Base-by-base conservation (phyloP, 2,888 invertebrate genomes). In the Phyllotreta striolata region DNA sequence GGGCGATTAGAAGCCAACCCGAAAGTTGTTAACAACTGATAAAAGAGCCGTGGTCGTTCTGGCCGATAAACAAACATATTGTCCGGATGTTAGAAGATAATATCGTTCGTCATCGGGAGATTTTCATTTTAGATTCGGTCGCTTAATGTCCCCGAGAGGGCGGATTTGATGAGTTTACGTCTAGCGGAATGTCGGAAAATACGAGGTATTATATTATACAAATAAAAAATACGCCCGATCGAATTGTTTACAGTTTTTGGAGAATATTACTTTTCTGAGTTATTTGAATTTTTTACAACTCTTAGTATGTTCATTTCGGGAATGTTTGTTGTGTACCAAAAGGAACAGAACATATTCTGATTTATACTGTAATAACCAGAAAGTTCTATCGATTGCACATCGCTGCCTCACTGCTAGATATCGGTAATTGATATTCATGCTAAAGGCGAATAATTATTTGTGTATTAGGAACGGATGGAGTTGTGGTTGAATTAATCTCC, bases 121-220 rank as follows among this genome's bases (percentile, higher is more conserved):
- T 76, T 80, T 78, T 78, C 81, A 81, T 81, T 81, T 81, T 77
- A 81, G 81, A 81, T 81, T 76, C 78, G 79, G 77, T 54, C 14
- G 37, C 38, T 44, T 60, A 60, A 60, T 60, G 60, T 52, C 44
- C 24, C 38, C 24, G 24, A 24, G 24, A 24, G 24, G 24, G 24
- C 24, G 24, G 24, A 24, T 24, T 24, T 24, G 24, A 24, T 24
- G 24, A 24, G 24, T 24, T 24, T 24, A 24, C 24, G 24, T 24
- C 24, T 24, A 24, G 24, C 4, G 24, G 24, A 24, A 24, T 24
- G 24, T 24, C 4, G 24, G 24, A 24, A 24, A 24, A 24, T 24
- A 24, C 24, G 24, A 24, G 24, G 24, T 24, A 24, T 24, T 24
- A 24, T 24, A 24, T 24, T 3, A 24, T 24, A 24, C 24, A 24